Conservation (phyloP, 2,797 vertebrate genomes). For the Hypotaenidia philippensis region DNA sequence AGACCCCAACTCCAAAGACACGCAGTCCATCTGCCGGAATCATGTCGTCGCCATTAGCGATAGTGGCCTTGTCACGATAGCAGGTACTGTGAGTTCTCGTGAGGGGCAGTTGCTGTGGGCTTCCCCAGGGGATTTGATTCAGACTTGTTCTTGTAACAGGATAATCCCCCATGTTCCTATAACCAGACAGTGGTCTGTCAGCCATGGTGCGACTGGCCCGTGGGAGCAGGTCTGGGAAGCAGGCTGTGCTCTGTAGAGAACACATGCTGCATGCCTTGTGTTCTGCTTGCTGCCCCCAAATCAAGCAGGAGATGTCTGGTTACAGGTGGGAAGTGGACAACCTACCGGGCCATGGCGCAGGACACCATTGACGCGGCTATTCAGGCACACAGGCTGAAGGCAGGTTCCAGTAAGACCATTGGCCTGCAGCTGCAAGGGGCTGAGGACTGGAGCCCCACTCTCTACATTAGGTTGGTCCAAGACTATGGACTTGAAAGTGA, state of each 20-base stretch:
- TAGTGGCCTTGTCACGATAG: conserved; percentile 93
- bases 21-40: conserved; percentile 94
- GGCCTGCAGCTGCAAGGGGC: conserved; percentile 92
- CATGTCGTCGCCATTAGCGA: conserved; percentile 91
- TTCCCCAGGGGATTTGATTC: accelerated
- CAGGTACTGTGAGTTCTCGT: conserved; percentile 80
- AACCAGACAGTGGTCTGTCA: too few relatives aligned
- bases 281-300: neutral
- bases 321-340: conserved; percentile 97
- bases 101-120: accelerated
- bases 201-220: neutral
- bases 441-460: conserved; percentile 92
- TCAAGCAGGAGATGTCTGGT: neutral
- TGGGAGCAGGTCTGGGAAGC: neutral
- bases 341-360: conserved; percentile 93
- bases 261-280: accelerated
- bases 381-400: conserved; percentile 79
- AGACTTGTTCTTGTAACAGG: too few relatives aligned
- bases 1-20: conserved; percentile 93
- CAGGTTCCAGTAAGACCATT: conserved; percentile 85
- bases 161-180: accelerated
- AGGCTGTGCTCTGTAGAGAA: accelerated
- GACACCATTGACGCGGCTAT: conserved; percentile 90
- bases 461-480: conserved; percentile 95
- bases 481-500: conserved; percentile 96